Conservation (phyloP, 1,140 invertebrate genomes). For the Drosophila melanica region DNA sequence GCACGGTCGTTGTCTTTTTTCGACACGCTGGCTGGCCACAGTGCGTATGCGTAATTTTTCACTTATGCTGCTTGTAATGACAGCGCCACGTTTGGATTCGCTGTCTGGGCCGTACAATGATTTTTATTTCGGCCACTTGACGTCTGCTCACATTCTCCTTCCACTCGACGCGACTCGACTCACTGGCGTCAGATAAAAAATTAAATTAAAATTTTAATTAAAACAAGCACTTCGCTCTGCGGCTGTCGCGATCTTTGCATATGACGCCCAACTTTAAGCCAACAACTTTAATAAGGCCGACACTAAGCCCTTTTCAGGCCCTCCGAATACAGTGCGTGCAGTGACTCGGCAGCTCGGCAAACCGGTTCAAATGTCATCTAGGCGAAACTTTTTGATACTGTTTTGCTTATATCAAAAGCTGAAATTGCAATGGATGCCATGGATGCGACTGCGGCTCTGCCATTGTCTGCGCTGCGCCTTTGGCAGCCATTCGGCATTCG, state of each 20-base stretch:
- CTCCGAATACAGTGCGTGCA: not conserved
- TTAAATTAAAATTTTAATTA: slow-evolving; percentile 81
- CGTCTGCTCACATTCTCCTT: slow-evolving; percentile 16
- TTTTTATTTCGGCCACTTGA: slow-evolving; percentile 75
- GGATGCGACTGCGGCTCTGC: not conserved
- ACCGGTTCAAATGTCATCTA: slow-evolving; percentile 39
- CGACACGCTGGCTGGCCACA: slow-evolving; percentile 42
- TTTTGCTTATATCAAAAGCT: slow-evolving; percentile 43
- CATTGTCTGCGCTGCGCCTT: slow-evolving; percentile 21
- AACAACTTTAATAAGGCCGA: slow-evolving; percentile 58
- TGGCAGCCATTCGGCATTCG: slow-evolving; percentile 35
- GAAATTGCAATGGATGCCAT: slow-evolving; percentile 10
- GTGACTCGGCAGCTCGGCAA: not conserved
- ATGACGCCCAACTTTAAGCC: slow-evolving; percentile 42
- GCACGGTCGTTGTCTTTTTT: slow-evolving; percentile 27
- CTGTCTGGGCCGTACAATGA: slow-evolving; percentile 45
- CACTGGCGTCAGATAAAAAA: slow-evolving; percentile 34
- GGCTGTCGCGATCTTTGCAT: slow-evolving; percentile 37
- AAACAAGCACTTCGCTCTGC: slow-evolving; percentile 64
- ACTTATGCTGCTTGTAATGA: slow-evolving; percentile 59
- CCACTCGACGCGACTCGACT: not conserved
- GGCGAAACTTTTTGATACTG: slow-evolving; percentile 27
- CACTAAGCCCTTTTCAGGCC: slow-evolving; percentile 6
- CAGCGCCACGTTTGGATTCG: slow-evolving; percentile 28
- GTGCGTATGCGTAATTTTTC: slow-evolving; percentile 77